phyloP scores from a whole-genome alignment of 2,888 invertebrate species.

The Noctua pronuba region DNA sequence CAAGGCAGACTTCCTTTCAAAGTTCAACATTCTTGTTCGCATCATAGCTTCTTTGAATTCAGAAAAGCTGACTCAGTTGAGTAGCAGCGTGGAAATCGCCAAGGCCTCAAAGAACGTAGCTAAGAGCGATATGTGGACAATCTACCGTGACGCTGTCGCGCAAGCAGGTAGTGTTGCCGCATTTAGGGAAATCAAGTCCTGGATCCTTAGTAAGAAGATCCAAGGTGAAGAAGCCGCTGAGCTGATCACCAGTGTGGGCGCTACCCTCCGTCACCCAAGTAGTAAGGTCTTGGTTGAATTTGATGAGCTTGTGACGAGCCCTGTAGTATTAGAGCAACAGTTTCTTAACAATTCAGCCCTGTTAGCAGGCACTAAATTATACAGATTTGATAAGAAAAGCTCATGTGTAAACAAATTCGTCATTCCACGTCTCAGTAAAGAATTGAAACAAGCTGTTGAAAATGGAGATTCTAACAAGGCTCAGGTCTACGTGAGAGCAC shows the following conservation, averaged over 20 bases:
- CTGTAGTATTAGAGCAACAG: slow-evolving; percentile 86
- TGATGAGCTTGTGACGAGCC: slow-evolving; percentile 89
- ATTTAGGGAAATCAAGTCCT: slow-evolving; percentile 90
- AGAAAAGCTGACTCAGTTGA: slow-evolving; percentile 90
- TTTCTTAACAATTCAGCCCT: slow-evolving; percentile 90
- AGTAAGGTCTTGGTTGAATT: slow-evolving; percentile 90
- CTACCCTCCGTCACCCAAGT: slow-evolving; percentile 90
- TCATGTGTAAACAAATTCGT: slow-evolving; percentile 89
- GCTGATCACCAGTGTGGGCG: slow-evolving; percentile 88
- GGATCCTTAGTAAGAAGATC: slow-evolving; percentile 90
- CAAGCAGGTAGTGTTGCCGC: slow-evolving; percentile 93
- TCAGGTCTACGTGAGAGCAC: slow-evolving; percentile 91
- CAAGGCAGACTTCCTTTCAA: slow-evolving; percentile 90
- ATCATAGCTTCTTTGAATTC: slow-evolving; percentile 91
- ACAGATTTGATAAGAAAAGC: slow-evolving; percentile 90
- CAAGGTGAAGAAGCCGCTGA: slow-evolving; percentile 91
- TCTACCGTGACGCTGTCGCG: slow-evolving; percentile 92
- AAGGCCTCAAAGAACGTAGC: slow-evolving; percentile 81
- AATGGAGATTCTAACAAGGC: slow-evolving; percentile 89
- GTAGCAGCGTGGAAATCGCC: slow-evolving; percentile 86
- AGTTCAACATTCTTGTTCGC: slow-evolving; percentile 91
- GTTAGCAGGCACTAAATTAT: slow-evolving; percentile 90
- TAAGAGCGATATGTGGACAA: slow-evolving; percentile 89
- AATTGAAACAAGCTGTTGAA: slow-evolving; percentile 89
- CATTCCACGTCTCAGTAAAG: slow-evolving; percentile 90